Evolutionary conservation across 1,140 invertebrate species (phyloP).

Genomic region (Caenorhabditis latens): DNA sequence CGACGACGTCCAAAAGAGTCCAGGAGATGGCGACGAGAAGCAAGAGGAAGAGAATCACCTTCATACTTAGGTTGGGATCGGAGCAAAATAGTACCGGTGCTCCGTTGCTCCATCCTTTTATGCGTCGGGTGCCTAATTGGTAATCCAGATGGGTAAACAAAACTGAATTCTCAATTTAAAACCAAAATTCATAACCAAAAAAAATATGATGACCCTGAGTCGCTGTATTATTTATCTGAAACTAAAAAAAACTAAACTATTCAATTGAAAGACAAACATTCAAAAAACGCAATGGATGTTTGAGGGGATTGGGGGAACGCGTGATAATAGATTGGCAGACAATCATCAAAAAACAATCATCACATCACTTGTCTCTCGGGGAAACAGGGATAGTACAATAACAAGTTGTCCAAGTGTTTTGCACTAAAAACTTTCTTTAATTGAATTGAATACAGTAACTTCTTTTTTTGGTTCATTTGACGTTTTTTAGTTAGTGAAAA

Average conservation of each 20-base stretch:
- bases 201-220: constrained; percentile 15
- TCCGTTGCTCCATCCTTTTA: neutral
- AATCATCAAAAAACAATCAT: neutral
- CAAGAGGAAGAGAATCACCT: constrained; percentile 40
- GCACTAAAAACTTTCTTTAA: neutral
- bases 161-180: neutral
- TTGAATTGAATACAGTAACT: no score
- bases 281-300: neutral
- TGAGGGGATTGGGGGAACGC: neutral
- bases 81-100: constrained; percentile 24
- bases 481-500: no score
- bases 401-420: neutral
- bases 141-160: constrained; percentile 22
- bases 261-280: neutral
- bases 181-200: neutral
- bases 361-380: neutral
- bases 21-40: constrained; percentile 51
- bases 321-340: neutral
- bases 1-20: constrained; percentile 42
- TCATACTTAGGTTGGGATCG: constrained; percentile 11
- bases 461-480: no score
- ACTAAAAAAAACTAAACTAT: neutral
- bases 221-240: neutral
- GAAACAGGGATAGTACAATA: neutral
- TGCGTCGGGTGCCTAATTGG: neutral